Conservation (phyloP, 2,888 invertebrate species). For the Hedya salicella region DNA sequence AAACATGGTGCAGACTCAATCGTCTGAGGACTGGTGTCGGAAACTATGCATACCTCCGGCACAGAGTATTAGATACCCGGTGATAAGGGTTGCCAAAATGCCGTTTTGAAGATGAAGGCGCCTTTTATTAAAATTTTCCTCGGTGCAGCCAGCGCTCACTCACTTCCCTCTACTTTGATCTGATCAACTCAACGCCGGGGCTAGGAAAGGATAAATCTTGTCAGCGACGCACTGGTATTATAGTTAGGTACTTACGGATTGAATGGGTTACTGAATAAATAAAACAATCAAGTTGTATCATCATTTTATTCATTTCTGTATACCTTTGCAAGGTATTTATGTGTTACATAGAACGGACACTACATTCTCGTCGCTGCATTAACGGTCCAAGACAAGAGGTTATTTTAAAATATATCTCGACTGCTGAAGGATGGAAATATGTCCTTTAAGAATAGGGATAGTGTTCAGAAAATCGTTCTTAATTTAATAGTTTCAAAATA, state of each 20-base stretch:
- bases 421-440: slow-evolving; percentile 75
- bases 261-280: slow-evolving; percentile 22
- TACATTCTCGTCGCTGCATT: slow-evolving; percentile 65
- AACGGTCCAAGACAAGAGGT: slow-evolving; percentile 55
- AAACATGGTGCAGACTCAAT: too few relatives aligned
- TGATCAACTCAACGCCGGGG: too few relatives aligned
- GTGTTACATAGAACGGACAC: slow-evolving; percentile 70
- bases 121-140: too few relatives aligned
- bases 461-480: slow-evolving; percentile 76
- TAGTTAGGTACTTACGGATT: background rate
- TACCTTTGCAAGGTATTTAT: slow-evolving; percentile 80
- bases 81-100: too few relatives aligned
- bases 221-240: too few relatives aligned
- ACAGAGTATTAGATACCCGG: too few relatives aligned
- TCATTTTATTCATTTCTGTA: slow-evolving; percentile 76
- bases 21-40: too few relatives aligned
- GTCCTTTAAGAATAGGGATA: slow-evolving; percentile 69
- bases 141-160: too few relatives aligned
- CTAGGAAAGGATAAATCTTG: too few relatives aligned
- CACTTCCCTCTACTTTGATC: too few relatives aligned
- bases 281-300: slow-evolving; percentile 49
- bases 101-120: too few relatives aligned
- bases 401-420: slow-evolving; percentile 54
- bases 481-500: slow-evolving; percentile 79
- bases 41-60: too few relatives aligned